Evolutionary conservation across 2,888 invertebrate genomes (phyloP).

Genomic region (Phytoseiulus persimilis): DNA sequence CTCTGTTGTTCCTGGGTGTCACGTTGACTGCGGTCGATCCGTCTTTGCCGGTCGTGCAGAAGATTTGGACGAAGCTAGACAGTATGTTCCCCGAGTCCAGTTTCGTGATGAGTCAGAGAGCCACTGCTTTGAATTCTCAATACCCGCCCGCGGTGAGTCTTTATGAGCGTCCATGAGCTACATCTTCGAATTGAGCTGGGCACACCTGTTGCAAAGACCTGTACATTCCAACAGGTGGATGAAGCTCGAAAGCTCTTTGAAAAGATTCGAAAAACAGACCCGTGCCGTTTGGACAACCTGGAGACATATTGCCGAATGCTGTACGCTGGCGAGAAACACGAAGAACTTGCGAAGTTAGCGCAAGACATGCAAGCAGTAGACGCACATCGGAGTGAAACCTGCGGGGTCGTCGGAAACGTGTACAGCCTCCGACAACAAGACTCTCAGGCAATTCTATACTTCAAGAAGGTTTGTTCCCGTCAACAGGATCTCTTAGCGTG

Average conservation of each 20-base stretch:
- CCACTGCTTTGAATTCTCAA: neutral
- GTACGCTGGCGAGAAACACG: constrained; percentile 65
- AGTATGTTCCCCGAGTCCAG: neutral
- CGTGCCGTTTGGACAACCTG: constrained; percentile 86
- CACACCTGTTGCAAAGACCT: neutral
- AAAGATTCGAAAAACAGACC: constrained; percentile 59
- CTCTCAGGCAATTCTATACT: constrained; percentile 93
- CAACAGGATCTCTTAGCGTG: too few species aligned
- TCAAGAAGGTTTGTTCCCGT: constrained; percentile 50
- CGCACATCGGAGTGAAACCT: constrained; percentile 93
- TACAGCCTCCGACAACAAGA: constrained; percentile 63
- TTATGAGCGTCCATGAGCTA: neutral
- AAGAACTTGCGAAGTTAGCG: constrained; percentile 82
- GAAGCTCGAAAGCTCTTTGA: neutral
- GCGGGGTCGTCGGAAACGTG: constrained; percentile 67
- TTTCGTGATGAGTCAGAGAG: neutral
- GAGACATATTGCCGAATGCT: constrained; percentile 92
- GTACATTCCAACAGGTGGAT: neutral
- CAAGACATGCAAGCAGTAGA: constrained; percentile 87
- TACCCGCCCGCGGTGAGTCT: constrained; percentile 1
- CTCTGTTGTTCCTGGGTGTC: constrained; percentile 9
- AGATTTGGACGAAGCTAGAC: constrained; percentile 10
- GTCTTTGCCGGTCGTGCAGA: neutral
- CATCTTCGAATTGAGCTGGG: neutral
- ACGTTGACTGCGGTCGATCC: constrained; percentile 9